A percentile compares a stretch with the other conserved stretches of the same genome.
phyloP scores from a whole-genome alignment of 2,113 vertebrate species.

The Perccottus glenii region DNA sequence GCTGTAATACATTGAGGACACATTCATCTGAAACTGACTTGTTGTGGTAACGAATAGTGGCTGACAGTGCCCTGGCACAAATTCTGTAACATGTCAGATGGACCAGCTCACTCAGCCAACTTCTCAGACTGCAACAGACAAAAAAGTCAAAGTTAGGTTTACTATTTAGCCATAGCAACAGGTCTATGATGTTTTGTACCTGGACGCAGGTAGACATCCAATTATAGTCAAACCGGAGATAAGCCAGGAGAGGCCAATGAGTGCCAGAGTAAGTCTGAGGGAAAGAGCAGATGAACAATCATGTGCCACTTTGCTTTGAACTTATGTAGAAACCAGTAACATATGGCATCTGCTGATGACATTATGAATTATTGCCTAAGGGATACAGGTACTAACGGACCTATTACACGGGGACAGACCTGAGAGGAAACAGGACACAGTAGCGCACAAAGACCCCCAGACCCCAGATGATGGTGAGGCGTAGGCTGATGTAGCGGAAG shows the following conservation, averaged over 20 bases:
- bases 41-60: slow-evolving; percentile 90
- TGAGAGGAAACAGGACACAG: slow-evolving; percentile 88
- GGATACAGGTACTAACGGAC: not conserved
- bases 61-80: slow-evolving; percentile 90
- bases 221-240: slow-evolving; percentile 86
- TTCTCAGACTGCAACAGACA: slow-evolving; percentile 81
- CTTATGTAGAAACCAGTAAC: too few species aligned
- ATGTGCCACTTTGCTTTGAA: too few species aligned
- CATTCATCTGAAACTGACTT: slow-evolving; percentile 80
- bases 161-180: not conserved
- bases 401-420: slow-evolving; percentile 75
- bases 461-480: slow-evolving; percentile 90
- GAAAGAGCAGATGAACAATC: not conserved
- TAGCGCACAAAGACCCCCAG: slow-evolving; percentile 90
- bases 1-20: too few species aligned
- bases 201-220: slow-evolving; percentile 87
- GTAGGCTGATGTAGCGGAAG: slow-evolving; percentile 91
- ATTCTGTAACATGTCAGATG: slow-evolving; percentile 93
- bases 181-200: slow-evolving; percentile 68
- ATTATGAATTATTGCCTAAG: too few species aligned
- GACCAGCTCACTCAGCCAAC: slow-evolving; percentile 88
- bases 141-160: not conserved
- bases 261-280: slow-evolving; percentile 85
- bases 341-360: too few species aligned
- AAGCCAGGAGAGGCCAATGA: slow-evolving; percentile 88